phyloP scores from a whole-genome alignment of 2,113 vertebrate species.

The Pogona vitticeps region DNA sequence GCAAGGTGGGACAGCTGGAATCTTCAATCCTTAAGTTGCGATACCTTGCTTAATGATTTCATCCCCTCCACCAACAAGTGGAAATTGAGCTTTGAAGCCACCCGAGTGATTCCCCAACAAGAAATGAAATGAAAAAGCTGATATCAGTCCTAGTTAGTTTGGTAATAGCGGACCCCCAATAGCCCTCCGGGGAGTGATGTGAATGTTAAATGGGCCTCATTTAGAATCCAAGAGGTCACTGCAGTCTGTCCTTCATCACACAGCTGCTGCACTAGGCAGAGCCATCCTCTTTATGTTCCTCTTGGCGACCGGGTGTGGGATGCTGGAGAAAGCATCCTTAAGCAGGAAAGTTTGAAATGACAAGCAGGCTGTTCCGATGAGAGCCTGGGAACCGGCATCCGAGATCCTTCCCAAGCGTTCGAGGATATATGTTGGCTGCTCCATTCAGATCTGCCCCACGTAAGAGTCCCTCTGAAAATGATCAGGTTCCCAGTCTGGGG shows the following conservation, averaged over 20 bases:
- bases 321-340: constrained; percentile 42
- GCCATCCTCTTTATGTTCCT: constrained; percentile 42
- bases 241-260: constrained; percentile 45
- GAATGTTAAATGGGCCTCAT: constrained; percentile 28
- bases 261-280: constrained; percentile 19
- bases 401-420: too few relatives aligned
- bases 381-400: background rate
- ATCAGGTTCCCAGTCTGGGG: background rate
- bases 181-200: constrained; percentile 24
- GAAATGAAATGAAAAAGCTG: constrained; percentile 22
- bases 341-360: constrained; percentile 56
- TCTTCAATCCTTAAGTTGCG: background rate
- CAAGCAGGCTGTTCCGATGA: constrained; percentile 35
- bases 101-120: constrained; percentile 1
- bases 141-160: background rate
- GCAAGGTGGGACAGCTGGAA: background rate
- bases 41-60: too few relatives aligned
- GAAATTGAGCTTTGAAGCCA: background rate
- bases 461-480: background rate
- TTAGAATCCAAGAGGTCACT: constrained; percentile 31
- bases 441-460: too few relatives aligned
- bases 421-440: too few relatives aligned
- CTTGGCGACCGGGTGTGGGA: background rate
- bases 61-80: background rate
- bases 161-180: background rate